Percentiles rank a stretch among this genome's conserved stretches.
Evolutionary conservation across 2,888 invertebrate species (phyloP).

Genomic region (Dicyrtomina minuta): DNA sequence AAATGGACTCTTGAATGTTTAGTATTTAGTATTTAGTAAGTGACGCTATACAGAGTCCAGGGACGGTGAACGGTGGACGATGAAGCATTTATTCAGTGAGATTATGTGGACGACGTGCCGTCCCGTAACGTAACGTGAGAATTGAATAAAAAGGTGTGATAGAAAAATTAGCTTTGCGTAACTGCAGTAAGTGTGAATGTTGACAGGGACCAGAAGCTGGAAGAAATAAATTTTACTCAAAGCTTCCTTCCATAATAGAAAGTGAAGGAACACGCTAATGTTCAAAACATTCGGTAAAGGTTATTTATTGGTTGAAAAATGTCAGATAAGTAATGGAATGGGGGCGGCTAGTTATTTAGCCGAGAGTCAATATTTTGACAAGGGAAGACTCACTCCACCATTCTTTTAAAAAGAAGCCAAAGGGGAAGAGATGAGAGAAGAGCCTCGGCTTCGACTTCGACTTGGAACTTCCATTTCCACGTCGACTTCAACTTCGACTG

Average conservation of each 20-base stretch:
- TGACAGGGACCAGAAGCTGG: slow-evolving; percentile 29
- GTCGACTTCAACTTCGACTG: slow-evolving; percentile 8
- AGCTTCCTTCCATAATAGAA: slow-evolving; percentile 13
- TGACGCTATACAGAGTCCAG: no score
- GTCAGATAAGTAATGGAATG: slow-evolving; percentile 52
- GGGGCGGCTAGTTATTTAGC: slow-evolving; percentile 49
- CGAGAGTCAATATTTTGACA: slow-evolving; percentile 53
- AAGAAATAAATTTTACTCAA: slow-evolving; percentile 31
- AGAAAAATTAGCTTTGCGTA: slow-evolving; percentile 16
- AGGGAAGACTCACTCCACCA: slow-evolving; percentile 38
- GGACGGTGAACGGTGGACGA: no score
- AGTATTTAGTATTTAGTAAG: no score
- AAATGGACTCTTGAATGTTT: no score
- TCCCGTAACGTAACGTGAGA: neutral
- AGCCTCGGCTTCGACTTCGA: no score
- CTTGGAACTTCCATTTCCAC: no score
- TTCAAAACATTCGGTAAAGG: slow-evolving; percentile 34
- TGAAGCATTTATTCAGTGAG: no score
- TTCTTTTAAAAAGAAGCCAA: slow-evolving; percentile 21
- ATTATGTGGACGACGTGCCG: no score
- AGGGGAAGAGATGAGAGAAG: slow-evolving; percentile 9
- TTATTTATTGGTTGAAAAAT: slow-evolving; percentile 53
- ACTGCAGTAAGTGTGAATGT: slow-evolving; percentile 27
- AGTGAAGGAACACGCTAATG: slow-evolving; percentile 23
- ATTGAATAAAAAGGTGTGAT: slow-evolving; percentile 19